phyloP scores from a whole-genome alignment of 1,140 invertebrate species.

The Physella acuta region DNA sequence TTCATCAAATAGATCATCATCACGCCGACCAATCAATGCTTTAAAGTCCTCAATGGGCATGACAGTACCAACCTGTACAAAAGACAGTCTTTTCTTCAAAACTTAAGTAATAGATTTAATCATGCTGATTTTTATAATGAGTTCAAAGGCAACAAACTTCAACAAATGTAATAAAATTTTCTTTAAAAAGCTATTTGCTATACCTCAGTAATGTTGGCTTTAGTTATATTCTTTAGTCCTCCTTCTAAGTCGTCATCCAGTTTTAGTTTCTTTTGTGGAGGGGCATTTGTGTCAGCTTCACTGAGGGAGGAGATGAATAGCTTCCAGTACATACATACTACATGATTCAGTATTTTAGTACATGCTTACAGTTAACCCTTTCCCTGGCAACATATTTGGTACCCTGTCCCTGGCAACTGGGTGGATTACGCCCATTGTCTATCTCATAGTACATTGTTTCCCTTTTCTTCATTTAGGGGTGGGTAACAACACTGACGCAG shows the following conservation, averaged over 20 bases:
- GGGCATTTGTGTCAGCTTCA: constrained; percentile 30
- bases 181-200: too few species aligned
- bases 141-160: too few species aligned
- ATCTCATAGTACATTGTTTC: too few species aligned
- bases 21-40: constrained; percentile 44
- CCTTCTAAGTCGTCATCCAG: constrained; percentile 47
- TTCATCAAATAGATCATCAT: constrained; percentile 54
- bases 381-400: too few species aligned
- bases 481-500: too few species aligned
- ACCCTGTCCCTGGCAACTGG: too few species aligned
- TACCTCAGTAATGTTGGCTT: constrained; percentile 51
- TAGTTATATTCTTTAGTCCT: constrained; percentile 46
- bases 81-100: not conserved
- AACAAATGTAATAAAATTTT: too few species aligned
- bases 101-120: not conserved
- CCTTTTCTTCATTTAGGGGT: too few species aligned
- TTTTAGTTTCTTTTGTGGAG: constrained; percentile 37
- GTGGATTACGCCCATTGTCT: too few species aligned
- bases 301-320: not conserved
- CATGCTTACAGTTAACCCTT: too few species aligned
- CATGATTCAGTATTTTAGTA: too few species aligned
- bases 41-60: constrained; percentile 59
- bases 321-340: not conserved
- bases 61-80: constrained; percentile 52
- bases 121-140: too few species aligned